Conservation (phyloP, 2,113 vertebrate species). For the Poeciliopsis prolifica region DNA sequence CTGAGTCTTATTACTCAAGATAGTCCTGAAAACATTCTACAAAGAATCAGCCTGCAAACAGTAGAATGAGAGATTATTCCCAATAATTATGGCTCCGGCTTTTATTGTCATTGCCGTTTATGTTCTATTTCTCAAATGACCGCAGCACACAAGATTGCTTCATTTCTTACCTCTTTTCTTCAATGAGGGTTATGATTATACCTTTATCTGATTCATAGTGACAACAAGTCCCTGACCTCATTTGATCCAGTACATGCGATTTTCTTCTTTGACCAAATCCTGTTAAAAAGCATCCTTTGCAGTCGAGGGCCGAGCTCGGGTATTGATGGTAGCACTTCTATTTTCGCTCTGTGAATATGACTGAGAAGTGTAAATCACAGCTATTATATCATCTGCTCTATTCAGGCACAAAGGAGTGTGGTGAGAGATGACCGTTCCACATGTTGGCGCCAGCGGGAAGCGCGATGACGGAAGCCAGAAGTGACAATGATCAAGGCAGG, state of each 20-base stretch:
- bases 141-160: constrained; percentile 29
- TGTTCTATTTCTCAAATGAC: constrained; percentile 53
- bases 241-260: constrained; percentile 25
- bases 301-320: constrained; percentile 11
- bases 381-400: constrained; percentile 53
- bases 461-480: constrained; percentile 26
- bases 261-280: constrained; percentile 51
- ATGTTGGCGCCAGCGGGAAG: constrained; percentile 40
- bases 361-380: constrained; percentile 59
- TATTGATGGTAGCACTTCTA: constrained; percentile 52
- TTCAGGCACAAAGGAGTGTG: constrained; percentile 43
- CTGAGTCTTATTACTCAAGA: constrained; percentile 47
- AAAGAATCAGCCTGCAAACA: constrained; percentile 48
- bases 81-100: constrained; percentile 52
- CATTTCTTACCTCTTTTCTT: constrained; percentile 34
- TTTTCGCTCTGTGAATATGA: constrained; percentile 56
- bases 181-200: constrained; percentile 47
- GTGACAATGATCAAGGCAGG: constrained; percentile 30
- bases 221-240: constrained; percentile 47
- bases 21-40: constrained; percentile 53
- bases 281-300: constrained; percentile 50
- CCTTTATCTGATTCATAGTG: constrained; percentile 44
- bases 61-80: constrained; percentile 47
- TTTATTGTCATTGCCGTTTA: constrained; percentile 42
- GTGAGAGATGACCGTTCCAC: constrained; percentile 51